Percentiles rank a stretch among this genome's conserved stretches.
Evolutionary conservation across 2,113 vertebrate genomes (phyloP).

Genomic region (Brevimyrus niger): DNA sequence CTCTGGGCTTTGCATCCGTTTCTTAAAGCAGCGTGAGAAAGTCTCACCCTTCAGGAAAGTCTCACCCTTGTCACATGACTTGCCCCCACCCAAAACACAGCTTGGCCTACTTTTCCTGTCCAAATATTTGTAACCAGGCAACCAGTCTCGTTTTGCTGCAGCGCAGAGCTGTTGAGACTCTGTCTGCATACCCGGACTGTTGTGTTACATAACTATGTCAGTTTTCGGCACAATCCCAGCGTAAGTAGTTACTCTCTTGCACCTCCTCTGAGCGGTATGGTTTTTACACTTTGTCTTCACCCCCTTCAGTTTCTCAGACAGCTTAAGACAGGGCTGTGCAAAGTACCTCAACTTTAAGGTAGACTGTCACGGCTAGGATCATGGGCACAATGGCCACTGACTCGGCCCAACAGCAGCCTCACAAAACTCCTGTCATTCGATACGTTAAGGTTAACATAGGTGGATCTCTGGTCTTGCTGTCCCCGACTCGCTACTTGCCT

Average conservation of each 20-base stretch:
- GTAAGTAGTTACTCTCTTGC: background rate
- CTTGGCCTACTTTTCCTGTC: conserved; percentile 59
- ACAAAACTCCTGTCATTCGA: background rate
- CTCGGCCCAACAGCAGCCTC: background rate
- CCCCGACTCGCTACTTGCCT: conserved; percentile 25
- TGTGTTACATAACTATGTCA: conserved; percentile 52
- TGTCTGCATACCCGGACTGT: conserved; percentile 47
- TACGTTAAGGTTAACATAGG: conserved; percentile 20
- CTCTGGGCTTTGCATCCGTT: background rate
- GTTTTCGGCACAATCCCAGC: background rate
- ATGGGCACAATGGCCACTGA: conserved; percentile 1
- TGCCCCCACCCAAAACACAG: conserved; percentile 55
- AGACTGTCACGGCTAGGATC: background rate
- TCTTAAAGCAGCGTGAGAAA: conserved; percentile 7
- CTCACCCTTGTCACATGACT: conserved; percentile 47
- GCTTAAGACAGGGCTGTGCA: background rate
- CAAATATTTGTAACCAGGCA: conserved; percentile 70
- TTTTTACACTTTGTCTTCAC: conserved; percentile 4
- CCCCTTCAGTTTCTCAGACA: background rate
- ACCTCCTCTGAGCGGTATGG: background rate
- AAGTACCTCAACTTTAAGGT: background rate
- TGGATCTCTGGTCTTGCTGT: conserved; percentile 17
- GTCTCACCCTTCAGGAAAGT: conserved; percentile 4
- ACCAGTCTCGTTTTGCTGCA: conserved; percentile 57
- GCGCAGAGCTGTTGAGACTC: conserved; percentile 56